phyloP scores from a whole-genome alignment of 2,797 vertebrate species.

The Oreochromis mossambicus region DNA sequence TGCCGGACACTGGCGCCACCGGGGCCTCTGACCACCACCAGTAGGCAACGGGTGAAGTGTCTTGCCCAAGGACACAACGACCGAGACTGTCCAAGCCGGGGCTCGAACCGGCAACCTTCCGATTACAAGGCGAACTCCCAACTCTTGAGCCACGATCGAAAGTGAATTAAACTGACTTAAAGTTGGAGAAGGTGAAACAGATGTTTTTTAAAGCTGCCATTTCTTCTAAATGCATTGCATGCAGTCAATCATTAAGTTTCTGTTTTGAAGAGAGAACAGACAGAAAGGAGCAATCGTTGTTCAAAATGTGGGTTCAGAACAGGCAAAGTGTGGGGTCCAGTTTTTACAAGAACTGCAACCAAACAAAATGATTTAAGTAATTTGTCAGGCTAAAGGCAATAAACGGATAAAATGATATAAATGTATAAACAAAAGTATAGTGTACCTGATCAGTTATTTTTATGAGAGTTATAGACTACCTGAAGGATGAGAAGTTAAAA shows the following conservation, averaged over 20 bases:
- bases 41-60: no score
- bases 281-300: not conserved
- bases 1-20: no score
- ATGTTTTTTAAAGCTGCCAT: not conserved
- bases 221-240: not conserved
- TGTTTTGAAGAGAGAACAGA: not conserved
- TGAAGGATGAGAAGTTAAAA: not conserved
- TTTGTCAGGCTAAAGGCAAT: not conserved
- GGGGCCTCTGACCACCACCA: no score
- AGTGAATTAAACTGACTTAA: not conserved
- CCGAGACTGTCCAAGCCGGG: no score
- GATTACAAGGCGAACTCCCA: no score
- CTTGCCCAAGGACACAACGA: no score
- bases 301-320: not conserved
- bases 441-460: not conserved
- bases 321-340: not conserved
- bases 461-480: not conserved
- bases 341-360: not conserved
- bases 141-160: no score
- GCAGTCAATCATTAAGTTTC: not conserved
- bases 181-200: not conserved
- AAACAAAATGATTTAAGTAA: not conserved
- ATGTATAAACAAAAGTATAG: not conserved
- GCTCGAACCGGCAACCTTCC: no score
- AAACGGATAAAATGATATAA: not conserved